Conservation (phyloP, 1,140 invertebrate species). For the Platyscapa corneri region DNA sequence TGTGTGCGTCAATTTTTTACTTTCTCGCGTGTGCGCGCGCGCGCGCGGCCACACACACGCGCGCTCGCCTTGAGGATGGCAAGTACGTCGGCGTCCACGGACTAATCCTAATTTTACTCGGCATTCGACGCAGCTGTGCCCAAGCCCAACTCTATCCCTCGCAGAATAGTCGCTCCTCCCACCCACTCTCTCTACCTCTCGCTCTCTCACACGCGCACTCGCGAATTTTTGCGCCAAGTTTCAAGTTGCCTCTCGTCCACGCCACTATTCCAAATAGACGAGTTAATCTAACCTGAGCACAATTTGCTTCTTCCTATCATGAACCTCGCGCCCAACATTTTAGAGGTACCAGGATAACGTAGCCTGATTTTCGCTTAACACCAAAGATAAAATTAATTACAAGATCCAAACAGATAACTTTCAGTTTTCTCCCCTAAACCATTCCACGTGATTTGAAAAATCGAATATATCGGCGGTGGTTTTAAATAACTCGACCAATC, state of each 20-base stretch:
- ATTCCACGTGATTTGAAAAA: too few species aligned
- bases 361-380: not conserved
- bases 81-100: slow-evolving; percentile 40
- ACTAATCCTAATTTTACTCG: slow-evolving; percentile 66
- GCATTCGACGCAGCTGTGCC: slow-evolving; percentile 67
- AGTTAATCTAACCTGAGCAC: slow-evolving; percentile 42
- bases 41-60: slow-evolving; percentile 5
- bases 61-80: slow-evolving; percentile 35
- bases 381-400: not conserved
- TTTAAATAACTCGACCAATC: too few species aligned
- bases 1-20: slow-evolving; percentile 32
- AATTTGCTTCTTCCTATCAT: slow-evolving; percentile 17
- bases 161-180: not conserved
- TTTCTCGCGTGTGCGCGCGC: not conserved
- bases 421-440: too few species aligned
- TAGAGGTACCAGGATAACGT: not conserved
- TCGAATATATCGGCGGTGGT: too few species aligned
- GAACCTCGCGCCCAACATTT: not conserved
- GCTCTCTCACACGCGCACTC: not conserved
- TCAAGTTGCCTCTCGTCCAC: slow-evolving; percentile 6
- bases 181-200: not conserved
- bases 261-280: slow-evolving; percentile 25
- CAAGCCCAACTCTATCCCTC: slow-evolving; percentile 14
- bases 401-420: not conserved
- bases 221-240: slow-evolving; percentile 38